Conservation (phyloP, 2,797 vertebrate species). For the Scomberomorus guttatus region DNA sequence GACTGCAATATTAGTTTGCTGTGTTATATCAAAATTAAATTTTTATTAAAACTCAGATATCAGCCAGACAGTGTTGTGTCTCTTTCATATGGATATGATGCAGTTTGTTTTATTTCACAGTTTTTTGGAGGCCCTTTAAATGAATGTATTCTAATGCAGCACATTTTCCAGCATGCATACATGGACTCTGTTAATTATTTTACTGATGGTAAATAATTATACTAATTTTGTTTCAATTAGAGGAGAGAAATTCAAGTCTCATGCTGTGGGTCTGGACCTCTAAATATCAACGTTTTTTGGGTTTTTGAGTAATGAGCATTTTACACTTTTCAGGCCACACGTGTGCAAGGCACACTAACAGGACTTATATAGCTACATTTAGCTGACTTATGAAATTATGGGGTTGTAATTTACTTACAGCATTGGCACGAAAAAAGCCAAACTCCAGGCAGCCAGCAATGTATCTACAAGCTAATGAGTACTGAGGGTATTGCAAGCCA, state of each 20-base stretch:
- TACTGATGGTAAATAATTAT: not conserved
- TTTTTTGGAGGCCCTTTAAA: constrained; percentile 3
- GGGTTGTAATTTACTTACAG: not conserved
- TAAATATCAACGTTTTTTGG: not conserved
- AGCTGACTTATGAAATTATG: not conserved
- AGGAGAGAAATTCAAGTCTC: not conserved
- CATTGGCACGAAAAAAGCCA: not conserved
- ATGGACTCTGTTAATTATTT: not conserved
- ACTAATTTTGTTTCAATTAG: not conserved
- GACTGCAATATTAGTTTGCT: constrained; percentile 28
- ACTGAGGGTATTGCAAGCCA: not conserved
- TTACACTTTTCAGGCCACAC: not conserved
- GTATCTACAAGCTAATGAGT: not conserved
- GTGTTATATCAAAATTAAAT: constrained; percentile 29
- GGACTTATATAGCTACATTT: not conserved
- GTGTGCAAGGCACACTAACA: not conserved
- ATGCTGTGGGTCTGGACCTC: not conserved
- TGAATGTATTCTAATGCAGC: not conserved
- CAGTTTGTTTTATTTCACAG: constrained; percentile 1
- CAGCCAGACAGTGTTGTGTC: constrained; percentile 1
- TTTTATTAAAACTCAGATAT: constrained; percentile 32
- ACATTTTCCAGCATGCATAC: not conserved
- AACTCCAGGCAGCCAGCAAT: not conserved
- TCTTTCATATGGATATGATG: not conserved
- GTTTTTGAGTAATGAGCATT: not conserved